Evolutionary conservation across 1,140 invertebrate species (phyloP).

Genomic region (Procambarus virginalis): DNA sequence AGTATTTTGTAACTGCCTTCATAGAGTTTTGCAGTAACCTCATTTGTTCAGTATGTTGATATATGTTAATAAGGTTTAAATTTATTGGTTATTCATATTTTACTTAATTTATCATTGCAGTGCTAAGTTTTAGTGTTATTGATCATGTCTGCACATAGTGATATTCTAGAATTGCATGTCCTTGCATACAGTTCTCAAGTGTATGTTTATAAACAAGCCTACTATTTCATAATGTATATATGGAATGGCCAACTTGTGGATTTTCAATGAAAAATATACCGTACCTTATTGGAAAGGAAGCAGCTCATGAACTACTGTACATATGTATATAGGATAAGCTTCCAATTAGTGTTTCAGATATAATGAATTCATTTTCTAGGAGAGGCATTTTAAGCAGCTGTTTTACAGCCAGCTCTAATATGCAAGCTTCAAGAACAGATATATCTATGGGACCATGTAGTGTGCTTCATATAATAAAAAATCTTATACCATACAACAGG

Average conservation of each 20-base stretch:
- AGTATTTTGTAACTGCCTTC: no score
- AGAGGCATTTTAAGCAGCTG: neutral
- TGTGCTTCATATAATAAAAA: neutral
- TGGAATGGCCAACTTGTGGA: neutral
- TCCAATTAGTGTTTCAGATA: neutral
- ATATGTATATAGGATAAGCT: neutral
- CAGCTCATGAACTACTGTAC: constrained; percentile 1
- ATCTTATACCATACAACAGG: neutral
- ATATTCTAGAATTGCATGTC: constrained; percentile 30
- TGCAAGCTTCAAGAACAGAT: neutral
- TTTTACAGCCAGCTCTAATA: neutral
- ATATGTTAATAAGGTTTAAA: no score
- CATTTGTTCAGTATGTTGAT: no score
- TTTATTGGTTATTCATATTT: no score
- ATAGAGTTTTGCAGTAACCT: no score
- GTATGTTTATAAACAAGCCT: constrained; percentile 13
- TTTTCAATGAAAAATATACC: constrained; percentile 31
- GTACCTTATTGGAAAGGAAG: constrained; percentile 9
- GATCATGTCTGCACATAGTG: neutral
- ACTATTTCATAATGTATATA: constrained; percentile 30
- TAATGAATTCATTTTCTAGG: neutral
- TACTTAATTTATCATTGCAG: no score
- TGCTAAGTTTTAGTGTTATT: no score
- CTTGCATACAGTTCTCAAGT: constrained; percentile 28
- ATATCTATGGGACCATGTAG: constrained; percentile 15